Evolutionary conservation across 1,140 invertebrate species (phyloP), one percentile per base, ranked within the genome.

Genomic region (Drosophila chauvacae): DNA sequence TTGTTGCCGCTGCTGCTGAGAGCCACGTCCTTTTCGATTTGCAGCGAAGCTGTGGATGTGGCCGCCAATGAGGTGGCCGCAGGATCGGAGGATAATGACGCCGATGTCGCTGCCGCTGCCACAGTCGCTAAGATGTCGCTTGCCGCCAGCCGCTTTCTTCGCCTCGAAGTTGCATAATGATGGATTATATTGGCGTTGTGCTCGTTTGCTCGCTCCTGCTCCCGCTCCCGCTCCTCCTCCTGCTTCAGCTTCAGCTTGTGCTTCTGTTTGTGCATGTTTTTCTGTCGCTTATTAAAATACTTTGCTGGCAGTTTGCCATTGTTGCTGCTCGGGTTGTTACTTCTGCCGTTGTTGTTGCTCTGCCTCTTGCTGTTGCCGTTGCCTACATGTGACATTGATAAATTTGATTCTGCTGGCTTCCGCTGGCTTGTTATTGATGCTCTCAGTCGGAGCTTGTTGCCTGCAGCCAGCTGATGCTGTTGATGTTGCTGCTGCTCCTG

Each of bases 241-340:
- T 50, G 58, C 20, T 77, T 26, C 20, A 7, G 33, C 20, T 55
- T 16, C 53, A 35, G 33, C 14, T 71, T 91, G 81, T 90, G 50
- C 50, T 71, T 59, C 59, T 71, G 65, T 80, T 91, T 81, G 42
- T 91, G 84, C 87, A 91, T 91, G 85, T 91, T 85, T 81, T 91
- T 90, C 76, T 86, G 82, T 84, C 90, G 81, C 80, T 90, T 83
- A 83, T 91, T 91, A 90, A 90, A 83, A 86, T 91, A 90, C 84
- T 90, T 87, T 77, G 77, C 77, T 83, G 80, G 80, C 80, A 84
- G 78, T 75, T 85, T 80, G 73, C 75, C 75, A 79, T 77, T 91
- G 77, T 81, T 90, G 71, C 61, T 78, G 20, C 53, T 56, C 53
- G 35, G 35, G 53, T 39, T 56, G 42, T 69, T 77, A 59, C 66